Percentiles rank a stretch among this genome's conserved stretches.
These are phyloP conservation scores for Micromesistius poutassou DNA, from an alignment of 2,797 vertebrate genomes.

Conservation along the genomic window DNA sequence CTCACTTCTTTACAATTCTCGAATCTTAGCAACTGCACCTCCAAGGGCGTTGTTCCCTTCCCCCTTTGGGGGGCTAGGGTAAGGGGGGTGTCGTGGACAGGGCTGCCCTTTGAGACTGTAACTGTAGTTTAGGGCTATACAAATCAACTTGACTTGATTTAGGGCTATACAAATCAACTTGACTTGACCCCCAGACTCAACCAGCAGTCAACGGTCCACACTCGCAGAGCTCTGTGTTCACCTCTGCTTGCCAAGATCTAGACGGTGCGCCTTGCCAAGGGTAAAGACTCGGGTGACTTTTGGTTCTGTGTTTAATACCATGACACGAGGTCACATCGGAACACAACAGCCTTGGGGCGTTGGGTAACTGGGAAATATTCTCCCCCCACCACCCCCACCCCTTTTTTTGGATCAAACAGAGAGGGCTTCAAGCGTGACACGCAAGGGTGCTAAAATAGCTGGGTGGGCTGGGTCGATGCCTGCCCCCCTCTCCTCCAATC, in stretches of 20 bases:
- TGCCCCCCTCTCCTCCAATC: conserved; percentile 69
- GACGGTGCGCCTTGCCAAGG: no score
- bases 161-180: background rate
- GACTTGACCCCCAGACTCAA: background rate
- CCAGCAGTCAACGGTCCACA: no score
- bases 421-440: background rate
- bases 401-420: background rate
- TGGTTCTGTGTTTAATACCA: background rate
- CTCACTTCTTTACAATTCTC: background rate
- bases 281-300: background rate
- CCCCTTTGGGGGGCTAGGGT: background rate
- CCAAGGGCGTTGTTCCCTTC: background rate
- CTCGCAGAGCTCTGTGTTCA: no score
- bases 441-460: background rate
- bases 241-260: background rate
- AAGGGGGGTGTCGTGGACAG: background rate
- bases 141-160: background rate
- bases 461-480: conserved; percentile 49
- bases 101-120: background rate
- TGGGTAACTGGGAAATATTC: background rate
- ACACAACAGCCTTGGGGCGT: background rate
- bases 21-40: background rate
- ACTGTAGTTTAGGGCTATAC: background rate
- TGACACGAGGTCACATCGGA: no score
- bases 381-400: background rate